A percentile compares a stretch with the other conserved stretches of the same genome.
These are phyloP conservation scores for Alethe diademata DNA, from an alignment of 2,113 vertebrate genomes.

Conservation along the genomic window DNA sequence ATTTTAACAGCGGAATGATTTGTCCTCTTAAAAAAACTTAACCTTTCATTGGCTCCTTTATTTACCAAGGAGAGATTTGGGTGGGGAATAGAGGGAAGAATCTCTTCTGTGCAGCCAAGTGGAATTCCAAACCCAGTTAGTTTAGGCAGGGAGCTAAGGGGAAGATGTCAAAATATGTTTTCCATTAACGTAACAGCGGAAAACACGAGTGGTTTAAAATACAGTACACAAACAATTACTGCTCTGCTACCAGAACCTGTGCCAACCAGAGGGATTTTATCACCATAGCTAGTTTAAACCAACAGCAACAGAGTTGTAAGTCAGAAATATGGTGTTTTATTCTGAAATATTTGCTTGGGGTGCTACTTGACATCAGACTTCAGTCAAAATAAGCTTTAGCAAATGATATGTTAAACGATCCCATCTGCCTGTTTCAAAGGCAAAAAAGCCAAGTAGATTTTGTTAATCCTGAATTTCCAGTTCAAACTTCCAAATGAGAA, in stretches of 20 bases:
- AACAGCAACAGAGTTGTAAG: neutral
- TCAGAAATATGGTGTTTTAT: constrained; percentile 22
- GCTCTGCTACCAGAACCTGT: neutral
- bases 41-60: neutral
- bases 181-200: neutral
- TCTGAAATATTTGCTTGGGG: constrained; percentile 25
- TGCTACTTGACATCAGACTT: constrained; percentile 22
- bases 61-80: neutral
- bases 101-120: neutral
- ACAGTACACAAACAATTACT: neutral
- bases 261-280: neutral
- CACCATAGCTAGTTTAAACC: neutral
- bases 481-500: neutral
- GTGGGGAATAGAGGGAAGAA: neutral
- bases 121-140: neutral
- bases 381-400: constrained; percentile 6
- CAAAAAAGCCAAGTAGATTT: neutral
- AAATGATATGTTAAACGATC: neutral
- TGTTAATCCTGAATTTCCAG: neutral
- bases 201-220: neutral
- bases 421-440: constrained; percentile 20
- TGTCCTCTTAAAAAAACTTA: neutral
- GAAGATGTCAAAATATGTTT: constrained; percentile 19
- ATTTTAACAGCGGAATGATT: neutral
- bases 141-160: neutral